Conservation (phyloP, 92 coral and sea anemone species). For the Porites rus region DNA sequence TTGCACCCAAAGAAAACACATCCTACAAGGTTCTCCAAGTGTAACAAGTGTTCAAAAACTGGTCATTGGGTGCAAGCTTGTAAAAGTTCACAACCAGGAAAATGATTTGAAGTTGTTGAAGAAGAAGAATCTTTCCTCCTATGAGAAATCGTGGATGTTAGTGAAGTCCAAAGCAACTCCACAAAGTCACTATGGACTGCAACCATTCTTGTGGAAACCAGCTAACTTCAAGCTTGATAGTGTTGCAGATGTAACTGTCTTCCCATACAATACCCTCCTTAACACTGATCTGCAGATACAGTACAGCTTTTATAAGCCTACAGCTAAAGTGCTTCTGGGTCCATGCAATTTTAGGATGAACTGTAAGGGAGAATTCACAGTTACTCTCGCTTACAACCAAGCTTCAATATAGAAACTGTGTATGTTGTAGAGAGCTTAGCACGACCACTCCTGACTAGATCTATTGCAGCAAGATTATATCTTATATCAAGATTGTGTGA, state of each 20-base stretch:
- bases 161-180: slow-evolving; percentile 33
- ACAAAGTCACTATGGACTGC: slow-evolving; percentile 39
- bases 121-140: slow-evolving; percentile 21
- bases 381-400: slow-evolving; percentile 30
- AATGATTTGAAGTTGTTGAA: slow-evolving; percentile 14
- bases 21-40: slow-evolving; percentile 34
- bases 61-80: background rate
- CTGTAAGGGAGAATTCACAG: slow-evolving; percentile 7
- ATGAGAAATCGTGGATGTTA: slow-evolving; percentile 28
- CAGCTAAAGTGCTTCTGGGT: slow-evolving; percentile 29
- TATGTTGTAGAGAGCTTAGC: slow-evolving; percentile 33
- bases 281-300: background rate
- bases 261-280: too few species aligned
- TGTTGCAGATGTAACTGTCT: too few species aligned
- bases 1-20: slow-evolving; percentile 30
- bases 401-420: slow-evolving; percentile 17
- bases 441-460: slow-evolving; percentile 65
- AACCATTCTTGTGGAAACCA: background rate
- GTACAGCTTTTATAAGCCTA: background rate
- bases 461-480: slow-evolving; percentile 47
- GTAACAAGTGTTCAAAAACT: slow-evolving; percentile 20
- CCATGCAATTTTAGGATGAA: slow-evolving; percentile 38
- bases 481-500: slow-evolving; percentile 34
- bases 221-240: too few species aligned
- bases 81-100: slow-evolving; percentile 37